Evolutionary conservation across 2,888 invertebrate species (phyloP), one percentile per base, ranked within the genome.

Genomic region (Idaea aversata): DNA sequence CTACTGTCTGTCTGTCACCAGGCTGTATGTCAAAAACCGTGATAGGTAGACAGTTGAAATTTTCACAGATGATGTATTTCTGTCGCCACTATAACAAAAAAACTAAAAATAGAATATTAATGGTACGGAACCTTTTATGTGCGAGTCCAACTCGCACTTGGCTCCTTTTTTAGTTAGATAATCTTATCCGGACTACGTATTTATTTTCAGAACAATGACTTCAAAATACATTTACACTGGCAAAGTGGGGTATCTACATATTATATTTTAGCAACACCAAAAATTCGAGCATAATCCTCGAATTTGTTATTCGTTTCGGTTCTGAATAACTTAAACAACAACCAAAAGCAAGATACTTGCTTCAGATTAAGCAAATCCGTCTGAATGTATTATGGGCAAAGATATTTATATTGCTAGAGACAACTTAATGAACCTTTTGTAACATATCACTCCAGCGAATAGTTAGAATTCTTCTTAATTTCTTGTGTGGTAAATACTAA

Each of bases 361-460:
- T 65, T 34, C 61, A 66, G 64, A 66, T 67, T 66, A 70, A 65
- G 66, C 62, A 66, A 71, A 70, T 70, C 66, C 65, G 59, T 59
- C 60, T 2, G 10, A 47, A 47, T 47, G 47, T 47, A 47, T 47
- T 47, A 7, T 5, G 13, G 47, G 7, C 47, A 47, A 13, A 47
- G 10, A 47, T 47, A 47, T 47, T 13, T 47, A 47, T 13, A 13
- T 7, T 47, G 3, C 47, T 47, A 47, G 47, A 47, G 47, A 13
- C 47, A 47, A 47, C 47, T 13, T 47, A 7, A 47, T 13, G 0
- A 13, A 7, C 7, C 3, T 7, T 13, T 47, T 47, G 0, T 10
- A 47, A 13, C 10, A 36, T 1, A 10, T 36, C 36, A 36, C 36
- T 36, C 10, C 4, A 7, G 6, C 10, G 6, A 10, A 36, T 36